Base-by-base conservation (phyloP, 1,140 invertebrate species). In the Druon quercuslanigerum region DNA sequence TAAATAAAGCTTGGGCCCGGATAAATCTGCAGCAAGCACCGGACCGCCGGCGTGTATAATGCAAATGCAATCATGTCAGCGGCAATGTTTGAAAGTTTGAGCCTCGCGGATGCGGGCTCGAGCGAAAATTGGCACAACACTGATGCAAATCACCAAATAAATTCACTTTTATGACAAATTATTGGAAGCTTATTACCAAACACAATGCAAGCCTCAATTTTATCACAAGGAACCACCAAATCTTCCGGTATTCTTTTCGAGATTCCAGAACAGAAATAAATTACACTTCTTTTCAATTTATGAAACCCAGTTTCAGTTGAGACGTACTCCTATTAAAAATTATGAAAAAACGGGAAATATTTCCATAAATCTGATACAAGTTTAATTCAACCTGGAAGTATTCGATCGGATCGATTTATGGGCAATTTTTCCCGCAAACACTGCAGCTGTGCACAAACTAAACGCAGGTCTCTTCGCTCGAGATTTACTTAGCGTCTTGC, bases 1-100 rank as follows among this genome's bases (percentile, higher is more conserved):
- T 88, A 87, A 88, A 88, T 88, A 87, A 89, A 88, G 83, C 84
- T 82, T 81, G 82, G 87, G 82, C 82, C 79, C 83, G 86, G 85
- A 88, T 88, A 88, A 89, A 88, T 89, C 85, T 87, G 85, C 84
- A 85, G 78, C 25, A 54, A 54, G 57, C 60, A 66, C 25, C 17
- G 16, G 82, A 85, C 84, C 85, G 86, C 76, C 85, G 73, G 85
- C 84, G 82, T 89, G 88, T 88, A 88, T 87, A 87, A 89, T 88
- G 87, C 86, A 88, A 89, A 89, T 89, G 87, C 87, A 87, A 87
- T 89, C 87, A 87, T 89, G 87, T 88, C 84, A 85, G 85, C 83
- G 83, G 77, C 75, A 51, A 71, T 75, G 73, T 66, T 66, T 66
- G 33, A 66, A 33, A 16, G 14, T 40, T 66, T 66, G 25, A 66